phyloP scores from a whole-genome alignment of 1,140 invertebrate species.

The Onthophagus taurus region DNA sequence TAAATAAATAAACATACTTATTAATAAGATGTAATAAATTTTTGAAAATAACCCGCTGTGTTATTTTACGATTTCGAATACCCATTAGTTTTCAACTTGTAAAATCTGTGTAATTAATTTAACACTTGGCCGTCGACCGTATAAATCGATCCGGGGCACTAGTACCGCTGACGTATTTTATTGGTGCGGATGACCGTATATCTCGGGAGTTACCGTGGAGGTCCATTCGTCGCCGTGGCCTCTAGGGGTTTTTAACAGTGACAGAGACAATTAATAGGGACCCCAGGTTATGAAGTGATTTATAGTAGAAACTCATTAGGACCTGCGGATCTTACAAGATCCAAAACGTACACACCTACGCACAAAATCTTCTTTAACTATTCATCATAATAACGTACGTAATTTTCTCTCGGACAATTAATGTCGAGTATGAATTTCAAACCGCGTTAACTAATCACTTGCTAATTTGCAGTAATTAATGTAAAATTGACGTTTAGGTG shows the following conservation, averaged over 20 bases:
- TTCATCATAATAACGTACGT: no score
- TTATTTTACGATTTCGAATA: no score
- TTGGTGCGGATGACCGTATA: constrained; percentile 19
- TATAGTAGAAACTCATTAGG: constrained; percentile 28
- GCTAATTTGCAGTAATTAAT: no score
- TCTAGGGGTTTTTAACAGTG: constrained; percentile 20
- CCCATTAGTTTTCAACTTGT: neutral
- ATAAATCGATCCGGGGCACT: constrained; percentile 17
- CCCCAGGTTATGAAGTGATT: constrained; percentile 22
- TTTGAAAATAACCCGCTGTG: no score
- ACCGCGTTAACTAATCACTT: no score
- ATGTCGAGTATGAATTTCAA: neutral
- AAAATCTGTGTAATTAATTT: constrained; percentile 17
- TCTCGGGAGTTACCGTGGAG: constrained; percentile 18
- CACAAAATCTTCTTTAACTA: no score
- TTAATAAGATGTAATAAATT: no score
- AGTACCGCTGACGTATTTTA: constrained; percentile 19
- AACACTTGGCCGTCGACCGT: constrained; percentile 18
- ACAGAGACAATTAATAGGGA: constrained; percentile 27
- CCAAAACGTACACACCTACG: constrained; percentile 19
- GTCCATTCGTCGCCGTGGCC: constrained; percentile 6
- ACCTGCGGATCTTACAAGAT: constrained; percentile 21
- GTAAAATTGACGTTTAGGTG: no score
- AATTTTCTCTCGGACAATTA: neutral
- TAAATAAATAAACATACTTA: no score